Evolutionary conservation across 2,797 vertebrate species (phyloP), one percentile per base, ranked within the genome.

Genomic region (Sarcoramphus papa): DNA sequence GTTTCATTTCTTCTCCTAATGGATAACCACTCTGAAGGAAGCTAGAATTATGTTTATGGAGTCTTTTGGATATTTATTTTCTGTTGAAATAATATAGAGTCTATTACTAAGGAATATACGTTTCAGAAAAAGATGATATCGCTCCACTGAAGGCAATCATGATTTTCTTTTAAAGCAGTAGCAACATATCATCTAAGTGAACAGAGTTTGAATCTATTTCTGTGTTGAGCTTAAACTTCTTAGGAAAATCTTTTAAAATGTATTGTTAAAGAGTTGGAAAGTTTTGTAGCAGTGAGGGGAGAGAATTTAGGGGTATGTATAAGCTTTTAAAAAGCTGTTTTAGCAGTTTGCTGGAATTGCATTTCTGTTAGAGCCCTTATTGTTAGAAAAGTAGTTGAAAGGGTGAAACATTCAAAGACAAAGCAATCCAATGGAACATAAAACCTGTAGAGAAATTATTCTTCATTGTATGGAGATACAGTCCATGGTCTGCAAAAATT

Each of bases 31-130:
- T 95, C 73, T 75, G 60, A 93, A 94, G 81, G 80, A 97, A 97
- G 93, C 79, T 92, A 89, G 88, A 97, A 74, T 95, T 93, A 90
- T 79, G 35, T 95, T 97, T 96, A 88, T 97, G 92, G 72, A 75
- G 54, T 53, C 84, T 92, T 94, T 73, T 92, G 85, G 93, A 92
- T 97, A 96, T 97, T 93, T 97, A 88, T 90, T 96, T 86, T 63
- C 72, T 91, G n/a, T 70, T 85, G 41, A 85, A 97, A 84, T 95
- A 92, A 73, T 79, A 91, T 51, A 70, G 37, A 85, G 43, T 72
- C 21, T 88, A 43, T 88, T 94, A 83, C 47, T 95, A 72, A 94
- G 85, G 54, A 95, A 90, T 83, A 85, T 64, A 19, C 10, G 3
- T 93, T 92, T 95, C 57, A 75, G 83, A 79, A 93, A 37, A 79